Base-by-base conservation (phyloP, 2,888 invertebrate genomes). In the Apamea anceps region DNA sequence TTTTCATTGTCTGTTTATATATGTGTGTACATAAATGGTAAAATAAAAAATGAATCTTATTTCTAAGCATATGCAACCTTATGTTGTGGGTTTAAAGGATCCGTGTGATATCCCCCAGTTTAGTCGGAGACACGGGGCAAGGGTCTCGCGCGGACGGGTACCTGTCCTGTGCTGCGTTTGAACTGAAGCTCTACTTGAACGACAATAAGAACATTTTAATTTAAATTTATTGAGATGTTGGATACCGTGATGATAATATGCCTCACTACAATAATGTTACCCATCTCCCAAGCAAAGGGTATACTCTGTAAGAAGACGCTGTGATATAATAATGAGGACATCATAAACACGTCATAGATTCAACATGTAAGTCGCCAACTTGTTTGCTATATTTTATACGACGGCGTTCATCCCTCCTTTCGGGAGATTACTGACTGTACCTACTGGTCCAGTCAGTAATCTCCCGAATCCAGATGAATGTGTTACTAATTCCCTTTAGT, bases 111-210 rank as follows among this genome's bases (percentile, higher is more conserved):
- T 4, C n/a, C 21, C 66, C 51, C 32, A 67, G 37, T 70, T 75
- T 28, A 28, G 42, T 51, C n/a, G n/a, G 42, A 54, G 51, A n/a
- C 37, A 57, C 15, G 54, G 25, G n/a, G 37, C 12, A 15, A 75
- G 45, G 42, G 57, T 60, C 18, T 18, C 32, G 18, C 18, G 18
- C 18, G 57, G 42, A 18, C 45, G 28, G 28, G 13, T 75, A 60
- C 72, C 73, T 75, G 72, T 57, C 25, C 18, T 45, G 25, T 75
- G 75, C 75, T 75, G 57, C 45, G 57, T 75, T 75, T 72, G 57
- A 60, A 72, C 28, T 12, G 2, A 2, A 45, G 7, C 12, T 57
- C 45, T 45, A 72, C 75, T 75, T 25, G 75, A 45, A 32, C 32
- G 2, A 32, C n/a, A 25, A 62, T 25, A 8, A 15, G 2, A 48